A percentile compares a stretch with the other conserved stretches of the same genome.
phyloP scores from a whole-genome alignment of 2,888 invertebrate genomes.

The Pristionchus mayeri region DNA sequence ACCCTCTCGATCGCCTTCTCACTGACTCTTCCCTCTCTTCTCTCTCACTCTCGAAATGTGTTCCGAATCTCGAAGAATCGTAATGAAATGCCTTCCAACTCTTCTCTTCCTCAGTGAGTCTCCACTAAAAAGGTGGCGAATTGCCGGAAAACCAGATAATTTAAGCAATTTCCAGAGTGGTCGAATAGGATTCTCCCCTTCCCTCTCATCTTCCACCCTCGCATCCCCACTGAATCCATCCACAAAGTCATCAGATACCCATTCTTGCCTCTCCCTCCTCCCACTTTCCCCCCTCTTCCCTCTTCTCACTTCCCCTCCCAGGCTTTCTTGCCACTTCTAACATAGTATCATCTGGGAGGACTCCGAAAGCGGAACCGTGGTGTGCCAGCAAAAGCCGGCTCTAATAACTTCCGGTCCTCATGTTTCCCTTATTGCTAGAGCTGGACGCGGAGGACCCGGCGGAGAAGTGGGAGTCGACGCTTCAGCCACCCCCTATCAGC shows the following conservation, averaged over 20 bases:
- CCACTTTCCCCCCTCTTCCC: neutral
- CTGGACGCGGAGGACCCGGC: conserved; percentile 62
- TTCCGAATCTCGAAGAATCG: neutral
- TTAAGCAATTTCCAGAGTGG: neutral
- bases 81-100: neutral
- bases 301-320: neutral
- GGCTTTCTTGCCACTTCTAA: neutral
- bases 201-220: conserved; percentile 25
- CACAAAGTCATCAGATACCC: conserved; percentile 20
- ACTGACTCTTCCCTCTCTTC: neutral
- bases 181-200: neutral
- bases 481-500: conserved; percentile 59
- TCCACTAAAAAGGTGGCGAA: neutral
- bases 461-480: conserved; percentile 64
- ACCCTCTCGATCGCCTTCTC: conserved; percentile 12
- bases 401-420: conserved; percentile 17
- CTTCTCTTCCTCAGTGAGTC: neutral
- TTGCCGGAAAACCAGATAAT: neutral
- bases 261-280: neutral
- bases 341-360: neutral
- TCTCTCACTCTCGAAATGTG: conserved; percentile 10
- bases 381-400: too few species aligned
- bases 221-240: neutral
- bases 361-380: too few species aligned
- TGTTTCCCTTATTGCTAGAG: conserved; percentile 51